Base-by-base conservation (phyloP, 1,140 invertebrate genomes). In the Ericerus pela region DNA sequence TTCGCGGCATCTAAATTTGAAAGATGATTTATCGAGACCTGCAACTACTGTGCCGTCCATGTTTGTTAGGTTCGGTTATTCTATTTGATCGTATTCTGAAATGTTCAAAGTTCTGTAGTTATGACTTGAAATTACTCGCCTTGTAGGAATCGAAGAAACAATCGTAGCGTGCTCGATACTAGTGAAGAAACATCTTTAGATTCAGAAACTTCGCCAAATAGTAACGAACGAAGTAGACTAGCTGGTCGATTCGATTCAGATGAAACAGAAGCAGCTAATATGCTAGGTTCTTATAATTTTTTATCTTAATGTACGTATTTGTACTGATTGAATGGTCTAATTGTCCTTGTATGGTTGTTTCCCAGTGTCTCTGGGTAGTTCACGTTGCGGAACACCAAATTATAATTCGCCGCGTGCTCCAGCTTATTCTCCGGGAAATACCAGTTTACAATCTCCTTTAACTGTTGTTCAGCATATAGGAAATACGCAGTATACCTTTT, bases 211-310 rank as follows among this genome's bases (percentile, higher is more conserved):
- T 91, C 87, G 56, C 85, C 88, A 10, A 88, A 82, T 73, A 80
- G 79, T 66, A 76, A 73, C 60, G 77, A 78, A 60, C 66, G 76
- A 58, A 58, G 62, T 20, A 75, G 85, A 63, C 78, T 84, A 60
- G 75, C 84, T 20, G 82, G 85, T 18, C 72, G 82, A 56, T 89
- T 88, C 72, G 87, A 92, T 71, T 82, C 85, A 63, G 91, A 95
- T 66, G 92, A 95, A 74, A 94, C 88, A 6, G 92, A 97, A 74
- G 93, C 89, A 57, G 94, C 92, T 31, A 94, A 92, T 70, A 92
- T 96, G 86, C 75, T 96, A 51, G 84, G 85, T 89, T 69, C 66
- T 53, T 53, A n/a, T 6, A 27, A 51, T 18, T 8, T 16, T 47
- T 10, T n/a, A n/a, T n/a, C n/a, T n/a, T n/a, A 18, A 24, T 47